A percentile compares a stretch with the other conserved stretches of the same genome.
These are phyloP conservation scores for Spilosoma lubricipeda DNA, from an alignment of 2,888 invertebrate genomes.

Conservation along the genomic window DNA sequence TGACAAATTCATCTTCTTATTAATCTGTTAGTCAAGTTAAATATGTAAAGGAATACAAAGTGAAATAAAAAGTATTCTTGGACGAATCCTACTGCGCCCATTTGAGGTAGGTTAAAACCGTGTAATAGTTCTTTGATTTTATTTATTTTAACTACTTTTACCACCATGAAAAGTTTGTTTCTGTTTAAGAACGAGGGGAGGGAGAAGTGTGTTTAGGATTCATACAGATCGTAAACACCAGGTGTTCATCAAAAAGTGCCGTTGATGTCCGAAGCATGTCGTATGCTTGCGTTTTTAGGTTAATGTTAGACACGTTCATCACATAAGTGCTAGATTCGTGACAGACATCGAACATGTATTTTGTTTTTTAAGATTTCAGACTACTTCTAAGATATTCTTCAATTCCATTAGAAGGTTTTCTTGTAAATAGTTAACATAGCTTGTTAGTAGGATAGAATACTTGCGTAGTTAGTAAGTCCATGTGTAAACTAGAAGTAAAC, in stretches of 20 bases:
- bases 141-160: not conserved
- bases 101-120: not conserved
- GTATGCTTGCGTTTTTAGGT: not conserved
- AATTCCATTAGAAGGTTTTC: not conserved
- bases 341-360: not conserved
- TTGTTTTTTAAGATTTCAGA: not conserved
- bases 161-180: not conserved
- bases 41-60: too few species aligned
- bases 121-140: not conserved
- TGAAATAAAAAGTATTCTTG: too few species aligned
- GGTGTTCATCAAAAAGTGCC: not conserved
- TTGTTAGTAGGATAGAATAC: too few species aligned
- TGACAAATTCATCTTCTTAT: not conserved
- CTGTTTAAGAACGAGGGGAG: not conserved
- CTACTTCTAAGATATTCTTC: not conserved
- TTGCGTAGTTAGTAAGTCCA: not conserved
- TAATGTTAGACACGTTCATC: not conserved
- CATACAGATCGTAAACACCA: not conserved
- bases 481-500: not conserved
- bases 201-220: not conserved
- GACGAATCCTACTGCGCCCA: not conserved
- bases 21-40: not conserved
- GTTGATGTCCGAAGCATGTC: not conserved
- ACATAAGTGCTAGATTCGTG: not conserved
- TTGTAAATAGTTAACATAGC: not conserved